Percentiles rank a stretch among this genome's conserved stretches.
phyloP scores from a whole-genome alignment of 2,888 invertebrate genomes.

The Drosophila histrio region DNA sequence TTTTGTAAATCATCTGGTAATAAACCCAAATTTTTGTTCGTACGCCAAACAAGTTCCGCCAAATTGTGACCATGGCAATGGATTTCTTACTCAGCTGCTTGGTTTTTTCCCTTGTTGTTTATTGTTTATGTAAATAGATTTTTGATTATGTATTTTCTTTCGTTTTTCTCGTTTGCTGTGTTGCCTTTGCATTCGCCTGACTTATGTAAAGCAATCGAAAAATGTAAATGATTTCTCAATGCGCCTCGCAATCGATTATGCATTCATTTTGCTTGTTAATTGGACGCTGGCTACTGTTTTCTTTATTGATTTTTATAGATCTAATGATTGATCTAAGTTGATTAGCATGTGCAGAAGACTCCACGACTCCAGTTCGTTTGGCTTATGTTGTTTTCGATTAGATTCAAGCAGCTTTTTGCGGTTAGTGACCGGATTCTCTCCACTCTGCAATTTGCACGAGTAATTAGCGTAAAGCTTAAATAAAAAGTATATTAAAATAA shows the following conservation, averaged over 20 bases:
- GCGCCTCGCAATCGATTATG: constrained; percentile 63
- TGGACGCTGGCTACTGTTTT: constrained; percentile 49
- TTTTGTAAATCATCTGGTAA: constrained; percentile 50
- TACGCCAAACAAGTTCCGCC: constrained; percentile 69
- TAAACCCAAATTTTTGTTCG: constrained; percentile 49
- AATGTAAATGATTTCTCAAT: constrained; percentile 66
- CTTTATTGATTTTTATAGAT: constrained; percentile 5
- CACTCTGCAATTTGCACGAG: constrained; percentile 34
- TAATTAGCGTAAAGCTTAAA: constrained; percentile 41
- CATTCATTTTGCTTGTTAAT: constrained; percentile 59
- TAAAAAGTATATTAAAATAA: background rate
- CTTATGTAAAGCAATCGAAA: constrained; percentile 66
- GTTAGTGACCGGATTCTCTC: constrained; percentile 42
- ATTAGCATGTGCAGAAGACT: constrained; percentile 23
- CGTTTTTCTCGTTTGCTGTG: constrained; percentile 30
- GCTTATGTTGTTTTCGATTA: constrained; percentile 1
- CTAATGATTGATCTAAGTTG: constrained; percentile 8
- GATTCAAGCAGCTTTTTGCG: constrained; percentile 39
- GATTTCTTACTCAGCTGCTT: constrained; percentile 60
- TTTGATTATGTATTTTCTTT: constrained; percentile 34
- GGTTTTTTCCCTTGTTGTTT: constrained; percentile 39
- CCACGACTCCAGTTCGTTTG: background rate
- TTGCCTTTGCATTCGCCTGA: constrained; percentile 6
- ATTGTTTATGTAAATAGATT: constrained; percentile 66
- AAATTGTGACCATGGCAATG: constrained; percentile 80